These are phyloP conservation scores for Heliconius erato DNA, from an alignment of 2,888 invertebrate species.

Conservation along the genomic window DNA sequence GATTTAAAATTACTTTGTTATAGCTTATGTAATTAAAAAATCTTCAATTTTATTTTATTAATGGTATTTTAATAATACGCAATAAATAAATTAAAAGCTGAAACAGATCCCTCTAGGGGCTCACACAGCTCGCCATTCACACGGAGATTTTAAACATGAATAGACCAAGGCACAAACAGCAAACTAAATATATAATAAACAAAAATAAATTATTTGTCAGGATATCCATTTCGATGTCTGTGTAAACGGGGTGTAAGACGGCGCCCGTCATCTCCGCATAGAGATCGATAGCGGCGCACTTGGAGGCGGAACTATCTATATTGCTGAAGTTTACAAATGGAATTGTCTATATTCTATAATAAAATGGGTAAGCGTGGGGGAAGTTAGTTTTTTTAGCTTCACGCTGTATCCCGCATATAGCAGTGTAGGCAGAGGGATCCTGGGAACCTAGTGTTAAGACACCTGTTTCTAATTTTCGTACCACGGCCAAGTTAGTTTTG, in stretches of 20 bases:
- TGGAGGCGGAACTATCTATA: constrained; percentile 39
- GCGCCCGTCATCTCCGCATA: constrained; percentile 37
- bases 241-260: constrained; percentile 16
- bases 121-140: too few species aligned
- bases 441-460: too few species aligned
- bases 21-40: background rate
- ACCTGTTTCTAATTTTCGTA: too few species aligned
- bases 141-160: background rate
- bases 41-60: background rate
- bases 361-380: background rate
- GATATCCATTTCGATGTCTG: background rate
- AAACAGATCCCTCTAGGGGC: too few species aligned
- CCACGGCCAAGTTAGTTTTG: too few species aligned
- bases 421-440: too few species aligned
- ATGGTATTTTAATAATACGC: too few species aligned
- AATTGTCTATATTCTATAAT: background rate
- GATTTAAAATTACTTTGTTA: too few species aligned
- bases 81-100: background rate
- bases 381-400: too few species aligned
- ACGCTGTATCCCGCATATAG: too few species aligned
- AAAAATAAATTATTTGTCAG: background rate
- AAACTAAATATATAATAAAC: background rate
- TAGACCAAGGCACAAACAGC: background rate
- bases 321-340: background rate
- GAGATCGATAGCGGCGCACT: constrained; percentile 40